Percentiles rank a stretch among this genome's conserved stretches.
Conservation (phyloP, 2,113 vertebrate species). For the Elgaria multicarinata region DNA sequence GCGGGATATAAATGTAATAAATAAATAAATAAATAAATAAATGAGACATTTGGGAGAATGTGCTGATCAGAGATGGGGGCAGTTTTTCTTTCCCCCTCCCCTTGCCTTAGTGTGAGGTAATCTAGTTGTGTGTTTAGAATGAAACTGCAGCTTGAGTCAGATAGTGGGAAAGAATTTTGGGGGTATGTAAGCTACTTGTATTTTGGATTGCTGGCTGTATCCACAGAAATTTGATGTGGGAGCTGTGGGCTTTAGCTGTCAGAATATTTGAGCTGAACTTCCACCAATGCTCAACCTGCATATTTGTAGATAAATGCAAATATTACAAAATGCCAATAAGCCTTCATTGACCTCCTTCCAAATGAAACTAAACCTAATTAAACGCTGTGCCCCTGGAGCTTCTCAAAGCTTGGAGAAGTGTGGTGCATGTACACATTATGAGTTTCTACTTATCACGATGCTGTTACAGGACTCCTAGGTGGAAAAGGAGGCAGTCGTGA, state of each 20-base stretch:
- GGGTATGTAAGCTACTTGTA: neutral
- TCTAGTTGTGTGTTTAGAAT: neutral
- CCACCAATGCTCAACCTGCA: neutral
- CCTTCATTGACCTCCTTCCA: no score
- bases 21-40: no score
- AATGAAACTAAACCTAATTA: neutral
- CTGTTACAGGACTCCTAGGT: neutral
- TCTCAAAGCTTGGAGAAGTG: neutral
- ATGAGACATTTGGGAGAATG: neutral
- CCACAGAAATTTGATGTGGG: neutral
- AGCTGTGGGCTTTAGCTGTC: neutral
- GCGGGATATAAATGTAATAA: no score
- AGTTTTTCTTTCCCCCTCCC: neutral
- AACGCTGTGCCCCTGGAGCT: neutral
- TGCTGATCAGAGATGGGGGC: neutral
- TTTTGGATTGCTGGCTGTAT: neutral
- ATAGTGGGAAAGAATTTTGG: neutral
- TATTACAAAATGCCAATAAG: neutral
- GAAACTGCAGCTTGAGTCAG: neutral
- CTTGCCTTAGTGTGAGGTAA: neutral
- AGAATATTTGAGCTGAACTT: neutral
- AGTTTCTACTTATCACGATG: neutral
- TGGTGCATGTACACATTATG: neutral
- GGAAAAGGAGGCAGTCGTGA: no score
- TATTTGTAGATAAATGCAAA: neutral